Base-by-base conservation (phyloP, 2,797 vertebrate genomes). In the Rhabdomys pumilio region DNA sequence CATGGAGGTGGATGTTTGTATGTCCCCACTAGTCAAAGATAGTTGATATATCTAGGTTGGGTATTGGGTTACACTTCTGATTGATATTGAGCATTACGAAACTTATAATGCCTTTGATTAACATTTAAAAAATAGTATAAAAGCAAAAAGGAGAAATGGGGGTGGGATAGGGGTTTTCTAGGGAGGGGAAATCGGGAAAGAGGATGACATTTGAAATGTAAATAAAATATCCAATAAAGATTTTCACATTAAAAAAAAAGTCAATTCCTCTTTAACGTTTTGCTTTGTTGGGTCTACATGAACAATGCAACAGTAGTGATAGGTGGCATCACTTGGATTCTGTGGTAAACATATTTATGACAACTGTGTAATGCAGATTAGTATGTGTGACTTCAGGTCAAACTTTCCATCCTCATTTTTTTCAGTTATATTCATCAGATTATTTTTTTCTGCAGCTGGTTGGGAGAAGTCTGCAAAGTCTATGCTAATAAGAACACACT, bases 301-400 rank as follows among this genome's bases (percentile, higher is more conserved):
- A 91, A 6, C 38, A 57, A 24, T 34, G 3, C 95, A 93, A 80
- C 1, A 69, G 92, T 97, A 84, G 29, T 84, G 5, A 55, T 31
- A 90, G 57, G 29, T 55, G n/a, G 6, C 69, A 95, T 90, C 44
- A 7, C 93, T 96, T 81, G 93, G 22, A 31, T 77, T 79, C 88
- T 94, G 88, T 3, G 85, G n/a, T 81, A 31, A 75, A 96, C 91
- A 31, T 61, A 53, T 88, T 1, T 14, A 81, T 53, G 10, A n/a
- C 14, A 91, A 9, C 96, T 94, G 69, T 26, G 19, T 93, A 98
- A 97, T 72, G 73, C 90, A 96, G 96, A 94, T 95, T n/a, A 86
- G 4, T 31, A 65, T 34, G 81, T 97, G 34, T 75, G 93, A 63
- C 2, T 94, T 84, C 22, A 87, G 15, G 76, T 82, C 96, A 61